A percentile compares a stretch with the other conserved stretches of the same genome.
Evolutionary conservation across 2,888 invertebrate species (phyloP).

Genomic region (Drosophila dives): DNA sequence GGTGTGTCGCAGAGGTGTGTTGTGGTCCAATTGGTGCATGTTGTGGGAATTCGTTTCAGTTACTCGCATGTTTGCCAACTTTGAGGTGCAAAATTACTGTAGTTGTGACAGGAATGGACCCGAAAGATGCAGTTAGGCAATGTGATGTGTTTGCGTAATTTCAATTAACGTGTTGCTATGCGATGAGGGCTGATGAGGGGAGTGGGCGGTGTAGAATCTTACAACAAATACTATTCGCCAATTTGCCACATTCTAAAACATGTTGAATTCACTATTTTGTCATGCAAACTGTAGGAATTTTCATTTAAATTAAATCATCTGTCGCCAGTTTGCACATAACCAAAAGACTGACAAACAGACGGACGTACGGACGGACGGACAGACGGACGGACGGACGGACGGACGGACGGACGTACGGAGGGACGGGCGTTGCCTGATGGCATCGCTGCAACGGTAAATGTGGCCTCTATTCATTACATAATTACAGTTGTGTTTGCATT

Average conservation of each 20-base stretch:
- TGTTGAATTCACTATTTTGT: constrained; percentile 5
- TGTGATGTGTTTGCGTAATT: constrained; percentile 69
- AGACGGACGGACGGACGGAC: not conserved
- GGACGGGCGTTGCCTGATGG: not conserved
- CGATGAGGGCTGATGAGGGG: not conserved
- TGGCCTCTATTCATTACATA: constrained; percentile 75
- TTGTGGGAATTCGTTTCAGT: not conserved
- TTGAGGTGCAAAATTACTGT: constrained; percentile 28
- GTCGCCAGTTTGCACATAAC: constrained; percentile 53
- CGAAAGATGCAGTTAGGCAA: constrained; percentile 57
- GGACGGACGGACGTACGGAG: constrained; percentile 1
- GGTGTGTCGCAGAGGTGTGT: constrained; percentile 6
- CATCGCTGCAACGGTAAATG: constrained; percentile 57
- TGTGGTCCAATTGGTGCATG: not conserved
- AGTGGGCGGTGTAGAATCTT: not conserved
- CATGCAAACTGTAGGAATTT: constrained; percentile 59
- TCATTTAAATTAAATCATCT: constrained; percentile 71
- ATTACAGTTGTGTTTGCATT: constrained; percentile 76
- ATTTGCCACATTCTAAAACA: constrained; percentile 29
- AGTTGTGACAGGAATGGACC: constrained; percentile 47
- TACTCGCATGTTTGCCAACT: constrained; percentile 27
- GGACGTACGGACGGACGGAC: too few relatives aligned
- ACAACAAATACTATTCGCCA: constrained; percentile 31
- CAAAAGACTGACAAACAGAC: not conserved
- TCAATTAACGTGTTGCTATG: constrained; percentile 12